A percentile compares a stretch with the other conserved stretches of the same genome.
Evolutionary conservation across 2,113 vertebrate genomes (phyloP).

Genomic region (Macrotis lagotis): DNA sequence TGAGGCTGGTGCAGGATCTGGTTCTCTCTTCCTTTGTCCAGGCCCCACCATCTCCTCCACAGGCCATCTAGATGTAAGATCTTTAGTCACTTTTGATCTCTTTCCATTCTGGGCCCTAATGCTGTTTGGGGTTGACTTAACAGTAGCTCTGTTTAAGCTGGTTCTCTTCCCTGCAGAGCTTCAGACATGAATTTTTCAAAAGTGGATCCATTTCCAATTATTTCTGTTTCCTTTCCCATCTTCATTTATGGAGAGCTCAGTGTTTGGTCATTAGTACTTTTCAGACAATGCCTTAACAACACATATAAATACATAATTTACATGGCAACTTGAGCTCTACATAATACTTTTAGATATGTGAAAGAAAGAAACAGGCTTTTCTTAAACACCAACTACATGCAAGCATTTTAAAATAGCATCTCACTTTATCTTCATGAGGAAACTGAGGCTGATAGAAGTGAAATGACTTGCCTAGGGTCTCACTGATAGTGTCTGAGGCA

Average conservation of each 20-base stretch:
- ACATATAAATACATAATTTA: no score
- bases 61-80: not conserved
- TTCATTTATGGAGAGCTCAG: not conserved
- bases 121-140: constrained; percentile 24
- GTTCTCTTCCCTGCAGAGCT: not conserved
- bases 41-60: no score
- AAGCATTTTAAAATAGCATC: not conserved
- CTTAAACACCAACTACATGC: no score
- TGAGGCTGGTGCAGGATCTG: no score
- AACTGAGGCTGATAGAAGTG: no score
- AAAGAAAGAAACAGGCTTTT: not conserved
- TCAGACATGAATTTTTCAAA: constrained; percentile 33
- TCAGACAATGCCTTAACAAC: not conserved
- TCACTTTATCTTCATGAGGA: not conserved
- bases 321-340: not conserved
- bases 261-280: not conserved
- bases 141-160: constrained; percentile 12
- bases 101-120: constrained; percentile 27
- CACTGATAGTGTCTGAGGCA: not conserved
- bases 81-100: not conserved
- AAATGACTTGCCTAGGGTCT: not conserved
- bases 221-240: not conserved
- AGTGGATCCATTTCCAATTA: constrained; percentile 14
- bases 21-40: no score
- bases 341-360: not conserved